A percentile compares a stretch with the other conserved stretches of the same genome.
These are phyloP conservation scores for Parnassius glacialis DNA, from an alignment of 2,888 invertebrate genomes.

Conservation along the genomic window DNA sequence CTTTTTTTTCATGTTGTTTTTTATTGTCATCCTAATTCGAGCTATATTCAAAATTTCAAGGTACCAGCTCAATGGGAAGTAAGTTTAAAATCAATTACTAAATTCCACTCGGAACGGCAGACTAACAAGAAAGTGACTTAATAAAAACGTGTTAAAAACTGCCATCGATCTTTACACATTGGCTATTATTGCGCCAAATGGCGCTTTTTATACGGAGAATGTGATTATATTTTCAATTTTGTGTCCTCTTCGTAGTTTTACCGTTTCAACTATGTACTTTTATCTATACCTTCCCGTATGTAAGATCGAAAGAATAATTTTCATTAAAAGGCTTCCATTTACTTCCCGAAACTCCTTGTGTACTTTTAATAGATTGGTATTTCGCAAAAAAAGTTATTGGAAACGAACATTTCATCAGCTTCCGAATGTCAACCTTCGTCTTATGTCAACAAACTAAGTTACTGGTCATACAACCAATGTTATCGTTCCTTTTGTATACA, in stretches of 20 bases:
- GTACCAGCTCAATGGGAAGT: too few relatives aligned
- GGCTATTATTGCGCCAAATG: not conserved
- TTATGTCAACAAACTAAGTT: constrained; percentile 28
- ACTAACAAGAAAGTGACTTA: too few relatives aligned
- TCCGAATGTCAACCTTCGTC: constrained; percentile 39
- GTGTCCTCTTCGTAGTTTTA: constrained; percentile 1
- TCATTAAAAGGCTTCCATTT: constrained; percentile 1
- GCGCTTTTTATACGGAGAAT: not conserved
- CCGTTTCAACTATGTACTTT: not conserved
- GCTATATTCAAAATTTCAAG: too few relatives aligned
- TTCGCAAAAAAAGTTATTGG: constrained; percentile 17
- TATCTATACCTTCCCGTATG: too few relatives aligned
- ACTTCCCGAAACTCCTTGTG: constrained; percentile 1
- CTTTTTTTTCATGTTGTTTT: too few relatives aligned
- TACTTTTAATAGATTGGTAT: constrained; percentile 9
- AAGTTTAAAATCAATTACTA: too few relatives aligned
- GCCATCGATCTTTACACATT: constrained; percentile 2
- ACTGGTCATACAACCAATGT: constrained; percentile 17
- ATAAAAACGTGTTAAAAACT: not conserved
- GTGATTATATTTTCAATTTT: constrained; percentile 8
- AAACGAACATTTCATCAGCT: constrained; percentile 25
- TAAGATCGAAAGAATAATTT: not conserved
- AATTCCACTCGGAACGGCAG: too few relatives aligned
- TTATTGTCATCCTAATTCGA: too few relatives aligned
- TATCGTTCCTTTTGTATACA: constrained; percentile 25